These are phyloP conservation scores for Gulo gulo DNA, from an alignment of 2,113 vertebrate species.

Conservation along the genomic window DNA sequence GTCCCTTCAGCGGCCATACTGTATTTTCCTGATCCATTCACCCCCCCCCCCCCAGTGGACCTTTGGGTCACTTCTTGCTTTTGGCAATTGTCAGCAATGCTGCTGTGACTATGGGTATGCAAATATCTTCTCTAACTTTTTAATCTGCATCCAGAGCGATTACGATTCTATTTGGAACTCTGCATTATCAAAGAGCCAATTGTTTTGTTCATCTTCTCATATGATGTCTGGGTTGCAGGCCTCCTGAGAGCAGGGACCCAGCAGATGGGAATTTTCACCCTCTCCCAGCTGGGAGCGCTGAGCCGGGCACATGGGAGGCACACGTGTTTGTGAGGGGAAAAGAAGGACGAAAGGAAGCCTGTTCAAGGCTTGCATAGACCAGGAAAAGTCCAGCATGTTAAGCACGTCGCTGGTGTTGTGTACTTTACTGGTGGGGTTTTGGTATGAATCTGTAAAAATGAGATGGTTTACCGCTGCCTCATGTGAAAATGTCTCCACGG, in stretches of 20 bases:
- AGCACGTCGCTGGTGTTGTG: fast-evolving
- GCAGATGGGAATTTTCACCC: fast-evolving
- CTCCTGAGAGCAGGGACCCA: not conserved
- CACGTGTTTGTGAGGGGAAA: not conserved
- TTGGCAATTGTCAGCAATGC: not conserved
- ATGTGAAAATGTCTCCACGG: not conserved
- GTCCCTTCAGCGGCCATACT: too few relatives aligned
- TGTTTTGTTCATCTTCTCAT: not conserved
- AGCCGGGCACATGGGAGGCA: fast-evolving
- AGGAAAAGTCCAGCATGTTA: fast-evolving
- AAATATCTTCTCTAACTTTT: not conserved
- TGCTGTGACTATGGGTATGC: not conserved
- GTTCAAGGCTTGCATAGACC: fast-evolving
- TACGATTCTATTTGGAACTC: not conserved
- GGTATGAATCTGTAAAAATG: not conserved
- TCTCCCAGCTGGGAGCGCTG: not conserved
- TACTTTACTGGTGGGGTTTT: not conserved
- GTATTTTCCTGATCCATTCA: not conserved
- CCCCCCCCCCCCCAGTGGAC: too few relatives aligned
- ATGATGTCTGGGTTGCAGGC: not conserved
- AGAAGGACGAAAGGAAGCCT: not conserved
- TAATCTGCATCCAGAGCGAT: not conserved
- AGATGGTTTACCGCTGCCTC: not conserved
- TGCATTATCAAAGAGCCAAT: not conserved
- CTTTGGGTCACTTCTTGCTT: not conserved